Conservation (phyloP, 1,140 invertebrate genomes). For the Aphelenchoides fujianensis region DNA sequence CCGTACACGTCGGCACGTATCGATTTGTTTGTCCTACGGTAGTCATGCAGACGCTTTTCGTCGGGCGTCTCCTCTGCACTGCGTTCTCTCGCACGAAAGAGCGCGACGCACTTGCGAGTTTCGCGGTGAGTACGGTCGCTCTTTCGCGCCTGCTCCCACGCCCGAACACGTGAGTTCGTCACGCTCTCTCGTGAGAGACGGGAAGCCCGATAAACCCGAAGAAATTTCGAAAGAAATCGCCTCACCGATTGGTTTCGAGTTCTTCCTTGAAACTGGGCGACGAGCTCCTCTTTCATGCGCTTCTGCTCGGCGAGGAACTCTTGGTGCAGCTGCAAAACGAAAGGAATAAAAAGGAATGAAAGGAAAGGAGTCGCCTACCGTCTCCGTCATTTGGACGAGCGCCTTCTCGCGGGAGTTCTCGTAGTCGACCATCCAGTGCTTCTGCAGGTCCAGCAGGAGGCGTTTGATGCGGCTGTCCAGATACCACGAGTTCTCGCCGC, state of each 20-base stretch:
- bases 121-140: too few species aligned
- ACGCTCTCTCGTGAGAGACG: too few species aligned
- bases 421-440: slow-evolving; percentile 57
- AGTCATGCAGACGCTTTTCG: slow-evolving; percentile 68
- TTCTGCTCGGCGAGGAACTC: slow-evolving; percentile 59
- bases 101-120: too few species aligned
- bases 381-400: slow-evolving; percentile 61
- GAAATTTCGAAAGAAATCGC: too few species aligned
- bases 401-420: slow-evolving; percentile 54
- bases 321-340: slow-evolving; percentile 52
- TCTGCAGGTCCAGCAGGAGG: slow-evolving; percentile 57
- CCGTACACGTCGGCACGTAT: too few species aligned
- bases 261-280: slow-evolving; percentile 62
- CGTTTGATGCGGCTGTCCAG: slow-evolving; percentile 55
- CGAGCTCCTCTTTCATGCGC: slow-evolving; percentile 52
- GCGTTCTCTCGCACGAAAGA: too few species aligned
- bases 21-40: too few species aligned
- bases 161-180: too few species aligned
- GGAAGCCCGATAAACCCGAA: too few species aligned
- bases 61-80: too few species aligned
- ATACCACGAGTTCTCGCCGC: slow-evolving; percentile 25
- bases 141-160: too few species aligned
- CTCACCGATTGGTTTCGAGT: slow-evolving; percentile 55
- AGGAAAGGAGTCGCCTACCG: too few species aligned
- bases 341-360: not conserved